Evolutionary conservation across 2,113 vertebrate species (phyloP).

Genomic region (Corythaixoides concolor): DNA sequence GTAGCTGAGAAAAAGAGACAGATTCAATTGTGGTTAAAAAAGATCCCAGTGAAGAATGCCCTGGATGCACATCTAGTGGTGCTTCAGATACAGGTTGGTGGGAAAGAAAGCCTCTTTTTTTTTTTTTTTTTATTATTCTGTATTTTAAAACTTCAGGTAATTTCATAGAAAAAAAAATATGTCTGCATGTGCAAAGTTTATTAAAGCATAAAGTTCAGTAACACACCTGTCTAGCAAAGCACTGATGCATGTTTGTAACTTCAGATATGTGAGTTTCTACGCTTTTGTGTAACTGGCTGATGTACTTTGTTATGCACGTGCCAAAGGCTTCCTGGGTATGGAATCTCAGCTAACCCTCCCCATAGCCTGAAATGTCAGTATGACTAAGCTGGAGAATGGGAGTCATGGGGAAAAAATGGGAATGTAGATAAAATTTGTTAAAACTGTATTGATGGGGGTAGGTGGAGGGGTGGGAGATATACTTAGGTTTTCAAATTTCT

Average conservation of each 20-base stretch:
- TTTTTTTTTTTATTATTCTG: background rate
- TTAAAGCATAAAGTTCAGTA: background rate
- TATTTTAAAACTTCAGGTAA: background rate
- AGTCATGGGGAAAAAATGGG: conserved; percentile 46
- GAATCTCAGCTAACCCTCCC: background rate
- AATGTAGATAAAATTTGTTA: conserved; percentile 8
- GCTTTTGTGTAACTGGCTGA: background rate
- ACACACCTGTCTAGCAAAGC: background rate
- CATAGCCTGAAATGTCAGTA: conserved; percentile 10
- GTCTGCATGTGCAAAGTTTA: background rate
- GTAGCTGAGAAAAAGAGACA: conserved; percentile 81
- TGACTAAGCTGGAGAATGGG: conserved; percentile 37
- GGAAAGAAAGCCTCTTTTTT: background rate
- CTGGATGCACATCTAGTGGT: conserved; percentile 76
- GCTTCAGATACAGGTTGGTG: conserved; percentile 85
- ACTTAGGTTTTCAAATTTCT: conserved; percentile 18
- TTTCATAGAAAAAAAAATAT: background rate
- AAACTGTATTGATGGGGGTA: conserved; percentile 32
- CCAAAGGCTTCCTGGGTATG: background rate
- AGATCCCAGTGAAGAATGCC: conserved; percentile 66
- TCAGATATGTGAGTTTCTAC: background rate
- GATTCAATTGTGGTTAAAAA: conserved; percentile 72
- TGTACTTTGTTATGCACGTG: background rate
- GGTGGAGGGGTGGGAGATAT: conserved; percentile 22
- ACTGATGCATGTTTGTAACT: background rate